These are phyloP conservation scores for Trinorchestia longiramus DNA, from an alignment of 1,140 invertebrate species.

Conservation along the genomic window DNA sequence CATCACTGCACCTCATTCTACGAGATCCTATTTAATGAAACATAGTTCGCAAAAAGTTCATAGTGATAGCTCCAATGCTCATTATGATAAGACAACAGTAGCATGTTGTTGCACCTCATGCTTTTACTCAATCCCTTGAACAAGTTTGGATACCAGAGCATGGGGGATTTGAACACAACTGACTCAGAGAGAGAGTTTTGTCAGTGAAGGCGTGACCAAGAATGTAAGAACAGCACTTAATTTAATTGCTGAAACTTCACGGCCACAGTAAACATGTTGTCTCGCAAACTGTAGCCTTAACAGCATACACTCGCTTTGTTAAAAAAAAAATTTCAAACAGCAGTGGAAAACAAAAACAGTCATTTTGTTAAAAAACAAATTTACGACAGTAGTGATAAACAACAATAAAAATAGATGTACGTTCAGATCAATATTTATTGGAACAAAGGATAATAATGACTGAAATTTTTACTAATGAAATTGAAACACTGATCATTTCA, in stretches of 20 bases:
- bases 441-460: not conserved
- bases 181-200: not conserved
- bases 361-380: not conserved
- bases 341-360: not conserved
- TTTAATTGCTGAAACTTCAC: not conserved
- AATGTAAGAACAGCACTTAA: not conserved
- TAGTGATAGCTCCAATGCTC: not conserved
- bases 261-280: not conserved
- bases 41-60: not conserved
- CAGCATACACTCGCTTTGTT: not conserved
- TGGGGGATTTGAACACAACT: not conserved
- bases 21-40: not conserved
- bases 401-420: not conserved
- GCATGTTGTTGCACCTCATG: not conserved
- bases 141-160: not conserved
- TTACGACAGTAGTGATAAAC: not conserved
- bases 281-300: not conserved
- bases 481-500: not conserved
- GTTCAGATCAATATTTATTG: not conserved
- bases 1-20: not conserved
- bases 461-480: not conserved
- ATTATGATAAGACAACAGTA: not conserved
- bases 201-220: not conserved
- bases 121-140: not conserved
- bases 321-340: not conserved